These are phyloP conservation scores for Muraenolepis orangiensis DNA, from an alignment of 2,797 vertebrate genomes.

Conservation along the genomic window DNA sequence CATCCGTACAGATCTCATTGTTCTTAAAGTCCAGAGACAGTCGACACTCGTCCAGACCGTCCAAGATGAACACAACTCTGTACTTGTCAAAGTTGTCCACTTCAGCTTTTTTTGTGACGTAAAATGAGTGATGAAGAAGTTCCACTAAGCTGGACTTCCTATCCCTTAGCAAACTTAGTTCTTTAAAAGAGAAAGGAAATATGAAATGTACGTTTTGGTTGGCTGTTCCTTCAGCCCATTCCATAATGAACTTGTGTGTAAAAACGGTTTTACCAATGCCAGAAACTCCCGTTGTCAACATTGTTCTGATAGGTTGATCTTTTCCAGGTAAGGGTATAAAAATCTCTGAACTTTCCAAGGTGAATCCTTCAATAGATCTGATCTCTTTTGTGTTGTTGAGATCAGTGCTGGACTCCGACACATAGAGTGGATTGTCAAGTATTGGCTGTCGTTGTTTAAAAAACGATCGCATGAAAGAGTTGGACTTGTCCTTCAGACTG, in stretches of 20 bases:
- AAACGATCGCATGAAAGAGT: background rate
- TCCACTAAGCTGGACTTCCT: conserved; percentile 1
- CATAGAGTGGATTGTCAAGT: background rate
- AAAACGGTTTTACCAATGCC: background rate
- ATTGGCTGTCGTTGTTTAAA: background rate
- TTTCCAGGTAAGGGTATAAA: conserved; percentile 4
- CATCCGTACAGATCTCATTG: conserved; percentile 2
- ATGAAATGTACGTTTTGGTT: conserved; percentile 2
- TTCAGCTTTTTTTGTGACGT: background rate
- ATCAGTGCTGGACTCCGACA: background rate
- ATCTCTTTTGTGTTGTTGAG: background rate
- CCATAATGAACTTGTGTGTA: background rate
- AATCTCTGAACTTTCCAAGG: background rate
- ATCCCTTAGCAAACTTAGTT: background rate
- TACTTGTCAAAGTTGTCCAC: conserved; percentile 5
- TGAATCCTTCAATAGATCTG: background rate
- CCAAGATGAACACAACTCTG: conserved; percentile 10
- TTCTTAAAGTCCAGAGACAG: conserved; percentile 5
- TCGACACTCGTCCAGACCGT: conserved; percentile 5
- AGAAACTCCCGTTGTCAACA: background rate
- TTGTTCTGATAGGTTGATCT: conserved; percentile 1
- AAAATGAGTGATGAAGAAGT: conserved; percentile 2
- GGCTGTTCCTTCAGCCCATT: background rate
- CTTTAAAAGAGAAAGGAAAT: conserved; percentile 3
- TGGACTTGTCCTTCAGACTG: background rate